These are phyloP conservation scores for Lophius piscatorius DNA, from an alignment of 2,113 vertebrate species.

Conservation along the genomic window DNA sequence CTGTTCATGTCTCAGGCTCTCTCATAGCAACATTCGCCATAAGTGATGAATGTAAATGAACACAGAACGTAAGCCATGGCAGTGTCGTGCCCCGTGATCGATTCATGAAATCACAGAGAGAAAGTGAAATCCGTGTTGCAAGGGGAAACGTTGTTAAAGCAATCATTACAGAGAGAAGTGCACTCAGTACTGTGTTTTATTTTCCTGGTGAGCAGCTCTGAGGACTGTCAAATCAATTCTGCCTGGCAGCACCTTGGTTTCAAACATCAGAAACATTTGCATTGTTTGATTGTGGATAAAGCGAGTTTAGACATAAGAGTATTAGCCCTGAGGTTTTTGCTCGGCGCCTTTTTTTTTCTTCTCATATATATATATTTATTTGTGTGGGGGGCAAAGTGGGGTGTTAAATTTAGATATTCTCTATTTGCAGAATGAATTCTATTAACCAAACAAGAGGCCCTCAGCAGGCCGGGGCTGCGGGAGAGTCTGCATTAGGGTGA, in stretches of 20 bases:
- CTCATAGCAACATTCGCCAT: background rate
- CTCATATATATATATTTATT: constrained; percentile 51
- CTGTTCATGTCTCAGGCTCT: no score
- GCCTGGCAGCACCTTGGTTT: constrained; percentile 62
- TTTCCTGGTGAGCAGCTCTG: constrained; percentile 50
- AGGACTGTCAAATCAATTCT: constrained; percentile 64
- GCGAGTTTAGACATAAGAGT: constrained; percentile 59
- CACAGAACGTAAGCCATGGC: background rate
- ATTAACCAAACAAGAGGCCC: constrained; percentile 71
- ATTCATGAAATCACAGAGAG: background rate
- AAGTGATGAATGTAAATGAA: background rate
- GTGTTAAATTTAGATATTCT: constrained; percentile 65
- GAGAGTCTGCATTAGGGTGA: constrained; percentile 73
- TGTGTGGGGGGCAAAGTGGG: constrained; percentile 53
- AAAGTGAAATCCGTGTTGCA: constrained; percentile 5
- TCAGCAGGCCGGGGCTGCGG: constrained; percentile 64
- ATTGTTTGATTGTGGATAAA: constrained; percentile 73
- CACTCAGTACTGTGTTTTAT: constrained; percentile 21
- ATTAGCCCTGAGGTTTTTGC: constrained; percentile 62
- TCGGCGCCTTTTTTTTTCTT: constrained; percentile 19
- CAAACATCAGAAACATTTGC: constrained; percentile 72
- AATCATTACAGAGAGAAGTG: constrained; percentile 39
- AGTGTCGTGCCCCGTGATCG: background rate
- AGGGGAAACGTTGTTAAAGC: constrained; percentile 23
- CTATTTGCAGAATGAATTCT: constrained; percentile 72